phyloP scores from a whole-genome alignment of 2,888 invertebrate species.

The Cheilosia urbana region DNA sequence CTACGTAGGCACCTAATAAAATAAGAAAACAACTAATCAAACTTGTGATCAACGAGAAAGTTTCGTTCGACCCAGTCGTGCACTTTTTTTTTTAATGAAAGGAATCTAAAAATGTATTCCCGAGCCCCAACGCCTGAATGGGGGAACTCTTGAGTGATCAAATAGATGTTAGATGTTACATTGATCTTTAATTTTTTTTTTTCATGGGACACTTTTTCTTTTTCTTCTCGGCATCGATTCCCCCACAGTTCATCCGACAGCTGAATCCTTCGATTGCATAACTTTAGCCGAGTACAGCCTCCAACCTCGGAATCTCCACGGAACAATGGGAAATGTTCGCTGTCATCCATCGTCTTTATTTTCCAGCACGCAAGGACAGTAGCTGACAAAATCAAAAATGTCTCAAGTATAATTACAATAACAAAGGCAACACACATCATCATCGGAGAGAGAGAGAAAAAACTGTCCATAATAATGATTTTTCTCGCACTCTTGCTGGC shows the following conservation, averaged over 20 bases:
- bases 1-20: too few relatives aligned
- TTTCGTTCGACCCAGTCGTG: too few relatives aligned
- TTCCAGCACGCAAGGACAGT: constrained; percentile 34
- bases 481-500: constrained; percentile 63
- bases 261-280: constrained; percentile 57
- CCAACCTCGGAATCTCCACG: constrained; percentile 17
- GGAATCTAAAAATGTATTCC: too few relatives aligned
- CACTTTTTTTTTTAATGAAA: too few relatives aligned
- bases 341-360: constrained; percentile 67
- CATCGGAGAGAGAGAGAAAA: neutral
- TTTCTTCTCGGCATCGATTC: neutral
- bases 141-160: too few relatives aligned
- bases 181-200: too few relatives aligned
- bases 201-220: too few relatives aligned
- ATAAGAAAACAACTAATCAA: too few relatives aligned
- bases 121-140: too few relatives aligned
- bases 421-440: constrained; percentile 13
- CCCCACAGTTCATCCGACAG: constrained; percentile 39
- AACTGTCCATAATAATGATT: constrained; percentile 31
- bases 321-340: constrained; percentile 67
- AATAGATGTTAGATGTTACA: too few relatives aligned
- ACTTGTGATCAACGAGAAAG: too few relatives aligned
- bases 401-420: constrained; percentile 45
- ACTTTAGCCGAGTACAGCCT: constrained; percentile 27
- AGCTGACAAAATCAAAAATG: constrained; percentile 42